Base-by-base conservation (phyloP, 2,797 vertebrate species). In the Pangasius djambal region DNA sequence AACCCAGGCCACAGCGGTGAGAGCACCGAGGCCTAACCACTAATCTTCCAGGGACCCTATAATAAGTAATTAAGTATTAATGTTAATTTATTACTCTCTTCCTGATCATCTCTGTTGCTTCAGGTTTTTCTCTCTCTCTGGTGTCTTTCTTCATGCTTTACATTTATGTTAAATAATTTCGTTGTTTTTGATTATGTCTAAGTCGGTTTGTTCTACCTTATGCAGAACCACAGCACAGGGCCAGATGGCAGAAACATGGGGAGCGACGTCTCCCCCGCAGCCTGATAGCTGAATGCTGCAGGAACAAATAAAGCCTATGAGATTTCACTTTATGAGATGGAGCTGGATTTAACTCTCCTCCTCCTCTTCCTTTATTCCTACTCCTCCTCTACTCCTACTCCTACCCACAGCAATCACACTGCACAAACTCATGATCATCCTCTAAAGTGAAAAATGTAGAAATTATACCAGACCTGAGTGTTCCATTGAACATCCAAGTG, bases 211-310 rank as follows among this genome's bases (percentile, higher is more conserved):
- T 44, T 65, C n/a, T 28, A 40, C 16, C 7, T 31, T 31, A 55
- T 79, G 77, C 52, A 59, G 72, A n/a, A 2, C n/a, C 61, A 69
- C 93, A 92, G 91, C 89, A 61, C 93, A 89, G 89, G 92, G 94
- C 91, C 95, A 95, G 95, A 95, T 95, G 95, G 95, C 91, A 93
- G 90, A 89, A 93, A 93, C 91, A 88, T 59, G 92, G 91, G 92
- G 94, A 93, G 94, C 90, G 77, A 92, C 91, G 92, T 93, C 87
- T 93, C 93, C 94, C 95, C 94, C 77, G 90, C 89, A 92, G 95
- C 94, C 95, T 94, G 93, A 95, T 94, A 94, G 90, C 95, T 95
- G 95, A 94, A 94, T 95, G 92, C 95, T 91, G 89, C 92, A 85
- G 92, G 93, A 95, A 94, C 93, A 93, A 96, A 96, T 96, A 95